Evolutionary conservation across 2,888 invertebrate genomes (phyloP).

Genomic region (Perithous albicinctus): DNA sequence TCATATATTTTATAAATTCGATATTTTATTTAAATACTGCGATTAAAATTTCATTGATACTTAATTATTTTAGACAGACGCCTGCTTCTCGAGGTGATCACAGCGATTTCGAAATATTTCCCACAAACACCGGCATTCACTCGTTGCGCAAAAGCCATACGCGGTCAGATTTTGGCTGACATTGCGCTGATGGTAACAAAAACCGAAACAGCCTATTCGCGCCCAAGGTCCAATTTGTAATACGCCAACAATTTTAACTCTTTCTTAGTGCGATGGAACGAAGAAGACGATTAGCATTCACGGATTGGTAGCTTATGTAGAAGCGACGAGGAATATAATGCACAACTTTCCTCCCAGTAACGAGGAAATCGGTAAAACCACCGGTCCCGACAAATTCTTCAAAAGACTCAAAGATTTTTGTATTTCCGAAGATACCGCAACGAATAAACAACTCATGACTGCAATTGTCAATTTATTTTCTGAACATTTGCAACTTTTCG

Average conservation of each 20-base stretch:
- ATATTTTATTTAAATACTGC: no score
- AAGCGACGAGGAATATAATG: conserved; percentile 73
- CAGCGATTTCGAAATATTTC: conserved; percentile 40
- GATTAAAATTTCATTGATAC: not conserved
- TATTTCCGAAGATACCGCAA: conserved; percentile 29
- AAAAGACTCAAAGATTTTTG: conserved; percentile 68
- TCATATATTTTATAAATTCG: no score
- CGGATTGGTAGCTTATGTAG: conserved; percentile 72
- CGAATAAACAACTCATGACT: conserved; percentile 60
- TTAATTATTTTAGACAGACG: conserved; percentile 37
- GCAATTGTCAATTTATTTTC: conserved; percentile 72
- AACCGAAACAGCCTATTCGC: not conserved
- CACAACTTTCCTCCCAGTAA: conserved; percentile 69
- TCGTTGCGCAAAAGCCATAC: conserved; percentile 31
- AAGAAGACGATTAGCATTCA: conserved; percentile 4
- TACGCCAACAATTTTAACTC: conserved; percentile 56
- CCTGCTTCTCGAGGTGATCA: conserved; percentile 39
- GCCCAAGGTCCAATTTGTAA: conserved; percentile 33
- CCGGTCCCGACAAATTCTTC: conserved; percentile 61
- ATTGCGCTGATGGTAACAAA: conserved; percentile 45
- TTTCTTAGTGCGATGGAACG: conserved; percentile 45
- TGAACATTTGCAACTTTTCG: conserved; percentile 70
- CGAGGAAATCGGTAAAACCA: conserved; percentile 28
- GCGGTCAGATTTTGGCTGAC: conserved; percentile 44
- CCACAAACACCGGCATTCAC: conserved; percentile 40